phyloP scores from a whole-genome alignment of 2,797 vertebrate species.

The Anabas testudineus region DNA sequence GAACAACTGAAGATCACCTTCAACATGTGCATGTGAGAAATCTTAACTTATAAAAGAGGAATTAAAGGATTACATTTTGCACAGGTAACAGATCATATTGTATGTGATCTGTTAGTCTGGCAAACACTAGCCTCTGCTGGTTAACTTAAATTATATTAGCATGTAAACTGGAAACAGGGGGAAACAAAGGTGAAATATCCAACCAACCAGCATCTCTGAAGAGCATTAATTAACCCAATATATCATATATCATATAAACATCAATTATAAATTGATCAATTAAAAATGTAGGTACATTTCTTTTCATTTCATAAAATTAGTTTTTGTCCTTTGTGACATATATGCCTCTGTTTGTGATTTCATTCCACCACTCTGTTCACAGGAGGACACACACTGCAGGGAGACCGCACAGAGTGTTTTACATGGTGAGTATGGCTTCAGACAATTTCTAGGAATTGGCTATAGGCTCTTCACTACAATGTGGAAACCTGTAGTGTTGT shows the following conservation, averaged over 20 bases:
- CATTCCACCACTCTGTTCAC: background rate
- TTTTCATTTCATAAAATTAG: background rate
- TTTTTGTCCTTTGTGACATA: too few relatives aligned
- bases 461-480: background rate
- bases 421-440: constrained; percentile 31
- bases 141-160: too few relatives aligned
- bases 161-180: too few relatives aligned
- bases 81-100: too few relatives aligned
- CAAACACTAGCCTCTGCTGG: too few relatives aligned
- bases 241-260: background rate
- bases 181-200: too few relatives aligned
- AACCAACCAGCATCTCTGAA: too few relatives aligned
- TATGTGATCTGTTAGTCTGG: too few relatives aligned
- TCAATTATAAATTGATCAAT: too few relatives aligned
- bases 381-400: background rate
- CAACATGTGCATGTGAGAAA: constrained; percentile 43
- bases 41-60: background rate
- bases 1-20: background rate
- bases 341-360: background rate
- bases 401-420: constrained; percentile 6
- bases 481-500: background rate
- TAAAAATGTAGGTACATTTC: too few relatives aligned
- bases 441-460: background rate
- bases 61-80: too few relatives aligned
- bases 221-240: too few relatives aligned